Percentiles rank a stretch among this genome's conserved stretches.
phyloP scores from a whole-genome alignment of 2,888 invertebrate species.

The Anthophora plumipes region DNA sequence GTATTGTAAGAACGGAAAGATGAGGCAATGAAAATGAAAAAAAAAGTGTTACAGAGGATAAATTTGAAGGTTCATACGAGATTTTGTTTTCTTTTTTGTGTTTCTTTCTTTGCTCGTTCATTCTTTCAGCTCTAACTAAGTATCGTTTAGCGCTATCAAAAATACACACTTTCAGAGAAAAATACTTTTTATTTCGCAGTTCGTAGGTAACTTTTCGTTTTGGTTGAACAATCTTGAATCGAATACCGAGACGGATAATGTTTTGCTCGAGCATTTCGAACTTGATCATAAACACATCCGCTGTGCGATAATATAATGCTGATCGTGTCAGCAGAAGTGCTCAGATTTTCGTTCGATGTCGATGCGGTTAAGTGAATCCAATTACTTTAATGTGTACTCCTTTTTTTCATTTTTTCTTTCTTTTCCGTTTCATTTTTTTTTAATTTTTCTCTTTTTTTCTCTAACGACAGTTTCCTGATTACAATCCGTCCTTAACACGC shows the following conservation, averaged over 20 bases:
- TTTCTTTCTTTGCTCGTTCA: neutral
- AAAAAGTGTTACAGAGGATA: neutral
- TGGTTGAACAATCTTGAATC: constrained; percentile 54
- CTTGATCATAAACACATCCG: constrained; percentile 43
- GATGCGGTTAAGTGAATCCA: constrained; percentile 22
- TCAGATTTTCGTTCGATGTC: constrained; percentile 12
- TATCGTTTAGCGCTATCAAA: constrained; percentile 32
- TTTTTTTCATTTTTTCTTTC: neutral
- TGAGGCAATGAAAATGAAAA: neutral
- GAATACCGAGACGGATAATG: constrained; percentile 30
- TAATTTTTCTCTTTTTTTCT: neutral
- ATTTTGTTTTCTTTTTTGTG: neutral
- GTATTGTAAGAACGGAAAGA: neutral
- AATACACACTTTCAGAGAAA: constrained; percentile 58
- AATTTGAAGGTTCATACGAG: neutral
- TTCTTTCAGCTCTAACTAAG: neutral
- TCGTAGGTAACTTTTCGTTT: constrained; percentile 57
- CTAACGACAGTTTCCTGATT: constrained; percentile 2
- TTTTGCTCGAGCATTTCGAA: constrained; percentile 5
- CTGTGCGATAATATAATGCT: constrained; percentile 29
- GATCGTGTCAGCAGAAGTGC: too few species aligned
- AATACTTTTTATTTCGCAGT: constrained; percentile 62
- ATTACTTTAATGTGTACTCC: constrained; percentile 15
- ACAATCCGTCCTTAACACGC: constrained; percentile 8
- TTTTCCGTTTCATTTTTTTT: neutral